Conservation (phyloP, 2,888 invertebrate species). For the Automeris io region DNA sequence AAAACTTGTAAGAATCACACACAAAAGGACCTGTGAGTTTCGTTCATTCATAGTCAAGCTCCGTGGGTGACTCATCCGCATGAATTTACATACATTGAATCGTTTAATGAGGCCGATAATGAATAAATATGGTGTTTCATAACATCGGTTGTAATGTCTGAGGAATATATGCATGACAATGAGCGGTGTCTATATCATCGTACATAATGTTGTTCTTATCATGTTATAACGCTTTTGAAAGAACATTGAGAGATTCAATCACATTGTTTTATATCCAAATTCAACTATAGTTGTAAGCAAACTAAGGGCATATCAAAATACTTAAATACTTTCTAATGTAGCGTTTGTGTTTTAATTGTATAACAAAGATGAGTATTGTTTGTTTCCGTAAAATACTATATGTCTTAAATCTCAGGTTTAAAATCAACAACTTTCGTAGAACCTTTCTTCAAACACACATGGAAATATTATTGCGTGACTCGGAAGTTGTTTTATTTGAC, state of each 20-base stretch:
- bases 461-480: background rate
- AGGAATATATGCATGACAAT: conserved; percentile 15
- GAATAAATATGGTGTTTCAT: conserved; percentile 15
- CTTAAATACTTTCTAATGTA: too few species aligned
- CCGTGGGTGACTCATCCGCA: conserved; percentile 20
- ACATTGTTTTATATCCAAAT: too few species aligned
- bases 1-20: conserved; percentile 7
- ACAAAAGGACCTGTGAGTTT: conserved; percentile 25
- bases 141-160: conserved; percentile 15
- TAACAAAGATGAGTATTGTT: too few species aligned
- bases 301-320: too few species aligned
- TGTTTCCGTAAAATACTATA: background rate
- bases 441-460: conserved; percentile 2
- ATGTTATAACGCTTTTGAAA: too few species aligned
- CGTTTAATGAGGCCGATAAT: conserved; percentile 16
- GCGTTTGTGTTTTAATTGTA: too few species aligned
- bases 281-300: too few species aligned
- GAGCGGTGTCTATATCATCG: conserved; percentile 7
- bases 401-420: background rate
- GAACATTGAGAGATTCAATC: too few species aligned
- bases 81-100: conserved; percentile 24
- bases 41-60: conserved; percentile 22
- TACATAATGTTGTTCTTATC: background rate
- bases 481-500: background rate
- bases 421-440: background rate